phyloP scores from a whole-genome alignment of 2,113 vertebrate species.

The Salminus brasiliensis region DNA sequence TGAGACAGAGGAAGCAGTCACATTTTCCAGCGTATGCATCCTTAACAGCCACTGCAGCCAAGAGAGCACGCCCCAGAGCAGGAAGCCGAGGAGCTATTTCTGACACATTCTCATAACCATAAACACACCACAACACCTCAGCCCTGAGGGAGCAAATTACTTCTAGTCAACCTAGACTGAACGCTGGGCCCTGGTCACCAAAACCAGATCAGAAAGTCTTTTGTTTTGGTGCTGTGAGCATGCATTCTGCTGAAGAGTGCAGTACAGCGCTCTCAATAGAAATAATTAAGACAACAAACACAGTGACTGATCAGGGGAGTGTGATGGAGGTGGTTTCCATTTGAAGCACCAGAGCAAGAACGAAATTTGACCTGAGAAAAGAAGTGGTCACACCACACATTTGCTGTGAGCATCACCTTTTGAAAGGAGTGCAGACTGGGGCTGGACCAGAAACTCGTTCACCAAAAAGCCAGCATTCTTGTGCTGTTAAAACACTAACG shows the following conservation, averaged over 20 bases:
- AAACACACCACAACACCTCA: conserved; percentile 40
- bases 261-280: background rate
- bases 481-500: too few relatives aligned
- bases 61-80: conserved; percentile 14
- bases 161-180: conserved; percentile 9
- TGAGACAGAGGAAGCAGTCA: conserved; percentile 53
- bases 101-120: conserved; percentile 27
- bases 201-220: too few relatives aligned
- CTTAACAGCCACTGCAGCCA: conserved; percentile 26
- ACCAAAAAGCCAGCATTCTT: too few relatives aligned
- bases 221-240: too few relatives aligned
- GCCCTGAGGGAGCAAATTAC: conserved; percentile 36
- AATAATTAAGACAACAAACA: background rate
- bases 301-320: background rate
- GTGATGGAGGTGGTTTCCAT: background rate
- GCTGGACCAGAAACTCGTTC: too few relatives aligned
- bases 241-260: background rate
- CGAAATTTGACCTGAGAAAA: too few relatives aligned
- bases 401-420: too few relatives aligned
- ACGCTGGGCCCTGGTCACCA: background rate
- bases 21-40: conserved; percentile 35
- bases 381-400: too few relatives aligned
- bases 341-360: too few relatives aligned
- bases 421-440: too few relatives aligned
- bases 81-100: conserved; percentile 42